Evolutionary conservation across 2,888 invertebrate genomes (phyloP), one percentile per base, ranked within the genome.

Genomic region (Cerastis leucographa): DNA sequence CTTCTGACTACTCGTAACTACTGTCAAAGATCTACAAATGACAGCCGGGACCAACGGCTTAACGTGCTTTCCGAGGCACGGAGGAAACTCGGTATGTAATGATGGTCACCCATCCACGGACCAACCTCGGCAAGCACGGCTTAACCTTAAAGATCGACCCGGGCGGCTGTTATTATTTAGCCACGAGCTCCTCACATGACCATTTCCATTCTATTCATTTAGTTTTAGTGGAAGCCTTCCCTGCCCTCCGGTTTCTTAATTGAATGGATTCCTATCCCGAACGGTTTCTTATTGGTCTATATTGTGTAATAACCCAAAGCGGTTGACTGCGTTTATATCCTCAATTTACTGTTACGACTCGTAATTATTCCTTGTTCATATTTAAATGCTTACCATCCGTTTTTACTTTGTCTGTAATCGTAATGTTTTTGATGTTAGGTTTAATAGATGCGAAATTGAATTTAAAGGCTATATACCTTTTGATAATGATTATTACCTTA

Each of bases 241-340:
- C 12, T 74, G 51, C 46, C 66, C 66, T 61, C 56, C 66, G 56
- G 68, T 54, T 77, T 74, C 72, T 85, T 85, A 87, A 82, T 84
- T 87, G 77, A 87, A 87, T 84, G 76, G 78, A 85, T 76, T 80
- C 76, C 76, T 76, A 74, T 87, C 75, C 76, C 78, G 44, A 84
- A 80, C 80, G 72, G 74, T 76, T 78, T 77, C 74, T 81, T 78
- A 85, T 80, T 85, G 79, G 85, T 72, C 59, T 72, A 85, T 80
- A 77, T 78, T 85, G 69, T 84, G 74, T 85, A 84, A 74, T 78
- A 80, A 71, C 77, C 74, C 62, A 61, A 74, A 79, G 35, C 72
- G 76, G 75, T 70, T 81, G 70, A 78, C 81, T 76, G 81, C 56
- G 72, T 77, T 85, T 79, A 81, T 79, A 69, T 78, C 77, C 76